These are phyloP conservation scores for Eristalis tenax DNA, from an alignment of 2,888 invertebrate species.

Conservation along the genomic window DNA sequence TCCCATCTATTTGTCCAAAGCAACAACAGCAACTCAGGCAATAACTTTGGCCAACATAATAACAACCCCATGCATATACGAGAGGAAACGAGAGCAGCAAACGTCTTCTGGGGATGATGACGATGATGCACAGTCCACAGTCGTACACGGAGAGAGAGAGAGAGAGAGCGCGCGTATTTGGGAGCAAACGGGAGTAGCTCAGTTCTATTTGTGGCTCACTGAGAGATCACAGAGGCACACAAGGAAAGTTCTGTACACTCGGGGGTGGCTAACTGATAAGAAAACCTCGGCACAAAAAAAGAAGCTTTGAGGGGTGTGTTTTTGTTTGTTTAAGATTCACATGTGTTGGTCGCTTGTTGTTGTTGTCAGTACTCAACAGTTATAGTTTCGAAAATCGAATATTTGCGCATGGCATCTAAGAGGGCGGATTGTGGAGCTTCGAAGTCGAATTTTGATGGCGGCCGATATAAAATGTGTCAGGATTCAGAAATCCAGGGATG, in stretches of 20 bases:
- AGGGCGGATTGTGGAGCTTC: conserved; percentile 60
- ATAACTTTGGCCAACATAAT: conserved; percentile 62
- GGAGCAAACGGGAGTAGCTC: conserved; percentile 7
- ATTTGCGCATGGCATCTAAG: conserved; percentile 51
- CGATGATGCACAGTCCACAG: background rate
- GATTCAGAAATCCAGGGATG: conserved; percentile 33
- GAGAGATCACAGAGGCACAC: background rate
- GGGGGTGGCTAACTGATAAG: conserved; percentile 61
- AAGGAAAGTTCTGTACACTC: conserved; percentile 19
- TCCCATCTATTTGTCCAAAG: conserved; percentile 25
- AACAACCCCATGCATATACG: conserved; percentile 56
- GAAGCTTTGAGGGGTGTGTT: conserved; percentile 71
- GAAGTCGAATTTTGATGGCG: conserved; percentile 63
- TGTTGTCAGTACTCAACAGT: conserved; percentile 72
- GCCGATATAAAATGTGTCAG: conserved; percentile 7
- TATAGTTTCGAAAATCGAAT: conserved; percentile 64
- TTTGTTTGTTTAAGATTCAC: conserved; percentile 65
- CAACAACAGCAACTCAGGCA: conserved; percentile 35
- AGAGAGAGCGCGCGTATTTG: background rate
- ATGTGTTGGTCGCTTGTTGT: conserved; percentile 51
- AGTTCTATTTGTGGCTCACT: background rate
- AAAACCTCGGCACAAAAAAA: conserved; percentile 16
- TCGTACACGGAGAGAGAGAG: background rate
- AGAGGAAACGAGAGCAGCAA: conserved; percentile 30
- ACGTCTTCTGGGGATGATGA: background rate